phyloP scores from a whole-genome alignment of 1,140 invertebrate species.

The Ceratoteleas bidentatus region DNA sequence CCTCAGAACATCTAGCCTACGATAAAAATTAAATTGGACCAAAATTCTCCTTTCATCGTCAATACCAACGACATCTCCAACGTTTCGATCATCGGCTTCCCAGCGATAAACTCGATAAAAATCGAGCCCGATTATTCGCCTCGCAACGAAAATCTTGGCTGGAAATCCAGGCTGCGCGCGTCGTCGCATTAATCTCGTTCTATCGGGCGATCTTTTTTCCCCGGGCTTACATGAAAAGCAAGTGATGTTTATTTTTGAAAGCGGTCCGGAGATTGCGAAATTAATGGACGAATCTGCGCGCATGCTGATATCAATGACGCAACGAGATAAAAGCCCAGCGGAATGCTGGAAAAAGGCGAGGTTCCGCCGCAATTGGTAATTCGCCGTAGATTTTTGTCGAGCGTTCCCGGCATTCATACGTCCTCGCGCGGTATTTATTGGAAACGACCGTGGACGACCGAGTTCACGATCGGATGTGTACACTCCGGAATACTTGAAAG shows the following conservation, averaged over 20 bases:
- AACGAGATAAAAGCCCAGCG: conserved; percentile 69
- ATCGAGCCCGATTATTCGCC: not conserved
- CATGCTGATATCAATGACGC: conserved; percentile 62
- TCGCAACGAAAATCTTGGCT: not conserved
- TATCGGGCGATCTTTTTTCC: conserved; percentile 50
- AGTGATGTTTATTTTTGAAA: conserved; percentile 50
- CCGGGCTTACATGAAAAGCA: conserved; percentile 40
- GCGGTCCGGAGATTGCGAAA: conserved; percentile 50
- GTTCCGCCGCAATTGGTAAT: conserved; percentile 76
- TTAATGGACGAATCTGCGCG: conserved; percentile 60
- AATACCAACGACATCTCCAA: too few species aligned
- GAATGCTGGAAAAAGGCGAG: conserved; percentile 73
- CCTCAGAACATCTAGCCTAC: too few species aligned
- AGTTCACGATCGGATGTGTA: conserved; percentile 65
- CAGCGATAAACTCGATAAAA: too few species aligned
- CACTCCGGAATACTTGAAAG: conserved; percentile 67
- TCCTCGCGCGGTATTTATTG: conserved; percentile 78
- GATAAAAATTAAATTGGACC: too few species aligned
- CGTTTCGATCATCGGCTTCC: not conserved
- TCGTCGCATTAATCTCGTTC: conserved; percentile 43
- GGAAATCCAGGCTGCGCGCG: conserved; percentile 26
- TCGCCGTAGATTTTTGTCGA: conserved; percentile 75
- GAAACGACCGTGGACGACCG: conserved; percentile 69
- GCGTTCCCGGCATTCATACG: conserved; percentile 77
- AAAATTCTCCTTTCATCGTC: too few species aligned